Percentiles rank a stretch among this genome's conserved stretches.
Conservation (phyloP, 2,888 invertebrate species). For the Drosophila monieri region DNA sequence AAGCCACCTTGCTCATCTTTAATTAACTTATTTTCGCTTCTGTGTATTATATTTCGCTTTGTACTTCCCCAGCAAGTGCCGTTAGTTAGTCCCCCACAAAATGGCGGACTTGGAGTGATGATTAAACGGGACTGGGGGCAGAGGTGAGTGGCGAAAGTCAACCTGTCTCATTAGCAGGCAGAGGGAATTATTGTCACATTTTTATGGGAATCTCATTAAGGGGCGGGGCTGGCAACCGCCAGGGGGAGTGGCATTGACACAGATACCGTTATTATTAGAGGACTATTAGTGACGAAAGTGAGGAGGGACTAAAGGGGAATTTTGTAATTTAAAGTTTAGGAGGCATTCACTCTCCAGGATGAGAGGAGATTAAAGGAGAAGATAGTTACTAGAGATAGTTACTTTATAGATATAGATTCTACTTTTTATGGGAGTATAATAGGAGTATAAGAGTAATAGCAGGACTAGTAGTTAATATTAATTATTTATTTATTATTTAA, state of each 20-base stretch:
- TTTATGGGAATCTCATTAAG: slow-evolving; percentile 39
- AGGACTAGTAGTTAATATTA: too few species aligned
- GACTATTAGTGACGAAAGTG: too few species aligned
- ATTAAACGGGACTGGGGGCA: slow-evolving; percentile 10
- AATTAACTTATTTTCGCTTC: slow-evolving; percentile 49
- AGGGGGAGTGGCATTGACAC: neutral
- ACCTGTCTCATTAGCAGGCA: slow-evolving; percentile 37
- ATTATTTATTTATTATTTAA: too few species aligned
- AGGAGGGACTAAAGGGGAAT: too few species aligned
- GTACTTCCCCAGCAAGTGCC: slow-evolving; percentile 26
- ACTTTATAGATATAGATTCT: too few species aligned
- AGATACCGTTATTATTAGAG: neutral
- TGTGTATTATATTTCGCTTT: too few species aligned
- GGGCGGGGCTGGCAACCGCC: neutral
- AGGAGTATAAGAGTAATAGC: too few species aligned
- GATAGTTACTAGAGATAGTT: too few species aligned
- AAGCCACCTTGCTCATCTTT: slow-evolving; percentile 35
- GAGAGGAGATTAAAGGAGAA: too few species aligned
- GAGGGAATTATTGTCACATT: slow-evolving; percentile 36
- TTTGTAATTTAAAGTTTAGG: neutral
- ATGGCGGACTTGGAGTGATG: slow-evolving; percentile 46
- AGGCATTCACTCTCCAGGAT: too few species aligned
- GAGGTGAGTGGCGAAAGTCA: slow-evolving; percentile 34
- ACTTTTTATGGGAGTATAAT: too few species aligned
- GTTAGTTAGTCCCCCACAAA: slow-evolving; percentile 52